These are phyloP conservation scores for Gymnothorax reevesii DNA, from an alignment of 2,797 vertebrate genomes.

Conservation along the genomic window DNA sequence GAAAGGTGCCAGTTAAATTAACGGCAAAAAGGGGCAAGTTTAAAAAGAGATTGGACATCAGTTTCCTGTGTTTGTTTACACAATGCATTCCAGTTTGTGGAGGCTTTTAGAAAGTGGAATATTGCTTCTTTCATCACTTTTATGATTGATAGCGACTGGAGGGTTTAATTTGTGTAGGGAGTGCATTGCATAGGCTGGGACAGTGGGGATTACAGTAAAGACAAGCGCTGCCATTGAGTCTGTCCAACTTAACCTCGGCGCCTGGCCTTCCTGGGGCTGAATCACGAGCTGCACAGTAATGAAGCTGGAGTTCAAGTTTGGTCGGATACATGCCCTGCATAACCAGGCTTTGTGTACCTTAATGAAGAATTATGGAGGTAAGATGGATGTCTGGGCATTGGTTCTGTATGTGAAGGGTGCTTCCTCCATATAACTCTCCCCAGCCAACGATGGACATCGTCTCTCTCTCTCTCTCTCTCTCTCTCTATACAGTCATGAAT, in stretches of 20 bases:
- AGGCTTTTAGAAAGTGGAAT: neutral
- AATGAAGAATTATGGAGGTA: conserved; percentile 14
- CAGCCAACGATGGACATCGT: neutral
- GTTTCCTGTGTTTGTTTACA: neutral
- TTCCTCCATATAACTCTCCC: neutral
- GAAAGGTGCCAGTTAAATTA: no score
- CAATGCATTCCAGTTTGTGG: neutral
- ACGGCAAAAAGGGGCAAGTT: no score
- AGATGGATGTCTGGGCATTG: neutral
- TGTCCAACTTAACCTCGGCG: neutral
- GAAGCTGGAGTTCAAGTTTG: neutral
- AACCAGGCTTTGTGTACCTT: neutral
- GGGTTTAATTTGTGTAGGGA: neutral
- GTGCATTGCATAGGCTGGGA: neutral
- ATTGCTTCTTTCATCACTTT: neutral
- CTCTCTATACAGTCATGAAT: no score
- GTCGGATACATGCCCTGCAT: neutral
- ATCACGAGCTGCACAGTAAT: neutral
- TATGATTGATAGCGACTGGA: neutral
- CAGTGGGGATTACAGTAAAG: neutral
- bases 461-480: no score
- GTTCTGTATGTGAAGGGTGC: neutral
- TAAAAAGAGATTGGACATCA: neutral
- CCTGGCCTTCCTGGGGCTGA: neutral
- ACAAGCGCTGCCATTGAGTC: neutral